Percentiles rank a stretch among this genome's conserved stretches.
Conservation (phyloP, 2,888 invertebrate species). For the Erebia epiphron region DNA sequence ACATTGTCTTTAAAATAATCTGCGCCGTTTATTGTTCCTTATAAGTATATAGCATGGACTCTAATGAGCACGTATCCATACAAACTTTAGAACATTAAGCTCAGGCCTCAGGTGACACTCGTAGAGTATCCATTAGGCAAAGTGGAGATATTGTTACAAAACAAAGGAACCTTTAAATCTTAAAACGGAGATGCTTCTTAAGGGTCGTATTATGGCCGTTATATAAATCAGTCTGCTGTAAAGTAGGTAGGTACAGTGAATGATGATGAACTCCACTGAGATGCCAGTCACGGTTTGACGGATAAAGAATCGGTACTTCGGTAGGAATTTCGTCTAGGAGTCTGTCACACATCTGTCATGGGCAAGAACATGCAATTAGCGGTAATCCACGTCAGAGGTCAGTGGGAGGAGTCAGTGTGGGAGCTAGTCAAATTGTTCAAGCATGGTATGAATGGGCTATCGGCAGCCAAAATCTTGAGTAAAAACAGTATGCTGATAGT, state of each 20-base stretch:
- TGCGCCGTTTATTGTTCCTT: no score
- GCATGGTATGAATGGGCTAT: conserved; percentile 55
- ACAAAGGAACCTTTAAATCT: background rate
- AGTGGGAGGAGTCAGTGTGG: conserved; percentile 61
- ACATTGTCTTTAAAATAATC: no score
- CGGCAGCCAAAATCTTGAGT: conserved; percentile 39
- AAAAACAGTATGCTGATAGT: background rate
- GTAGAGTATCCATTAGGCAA: background rate
- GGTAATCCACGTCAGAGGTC: conserved; percentile 62
- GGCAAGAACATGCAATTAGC: conserved; percentile 67
- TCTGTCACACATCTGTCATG: conserved; percentile 58
- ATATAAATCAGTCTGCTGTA: conserved; percentile 47
- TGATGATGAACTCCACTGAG: conserved; percentile 55
- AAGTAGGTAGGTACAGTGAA: conserved; percentile 45
- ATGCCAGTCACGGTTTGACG: conserved; percentile 55
- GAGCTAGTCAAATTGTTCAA: conserved; percentile 48
- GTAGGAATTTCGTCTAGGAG: conserved; percentile 51
- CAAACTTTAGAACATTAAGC: conserved; percentile 30
- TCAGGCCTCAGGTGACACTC: conserved; percentile 22
- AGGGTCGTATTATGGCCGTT: conserved; percentile 22
- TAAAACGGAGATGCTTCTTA: background rate
- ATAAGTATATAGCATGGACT: no score
- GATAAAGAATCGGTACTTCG: conserved; percentile 52
- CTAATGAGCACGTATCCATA: background rate
- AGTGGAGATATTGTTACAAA: background rate